Evolutionary conservation across 2,113 vertebrate genomes (phyloP).

Genomic region (Thunnus thynnus): DNA sequence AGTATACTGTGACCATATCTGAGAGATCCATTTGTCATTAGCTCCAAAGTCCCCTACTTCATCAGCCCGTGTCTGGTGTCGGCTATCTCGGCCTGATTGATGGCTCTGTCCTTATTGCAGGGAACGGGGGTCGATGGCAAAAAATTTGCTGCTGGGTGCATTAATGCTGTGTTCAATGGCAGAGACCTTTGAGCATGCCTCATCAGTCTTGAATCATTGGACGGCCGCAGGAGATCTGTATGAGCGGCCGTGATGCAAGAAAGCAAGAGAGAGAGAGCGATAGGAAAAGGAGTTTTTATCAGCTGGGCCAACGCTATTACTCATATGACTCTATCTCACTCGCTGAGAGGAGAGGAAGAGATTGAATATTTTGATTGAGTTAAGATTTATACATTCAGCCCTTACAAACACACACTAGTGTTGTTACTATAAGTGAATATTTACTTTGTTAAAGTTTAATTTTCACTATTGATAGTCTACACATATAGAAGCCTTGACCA

Average conservation of each 20-base stretch:
- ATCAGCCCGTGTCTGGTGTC: slow-evolving; percentile 77
- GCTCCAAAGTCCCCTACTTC: slow-evolving; percentile 78
- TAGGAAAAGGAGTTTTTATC: slow-evolving; percentile 61
- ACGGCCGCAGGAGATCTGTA: slow-evolving; percentile 68
- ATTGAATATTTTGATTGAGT: slow-evolving; percentile 43
- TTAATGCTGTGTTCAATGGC: slow-evolving; percentile 77
- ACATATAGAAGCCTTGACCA: background rate
- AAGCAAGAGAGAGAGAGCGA: slow-evolving; percentile 32
- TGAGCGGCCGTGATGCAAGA: slow-evolving; percentile 67
- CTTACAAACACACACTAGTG: background rate
- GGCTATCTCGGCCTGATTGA: slow-evolving; percentile 81
- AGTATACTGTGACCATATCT: slow-evolving; percentile 73
- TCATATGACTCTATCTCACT: slow-evolving; percentile 49
- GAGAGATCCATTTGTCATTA: slow-evolving; percentile 79
- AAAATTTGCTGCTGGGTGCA: slow-evolving; percentile 83
- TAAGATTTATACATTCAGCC: slow-evolving; percentile 11
- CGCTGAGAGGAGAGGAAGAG: slow-evolving; percentile 12
- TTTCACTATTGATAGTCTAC: slow-evolving; percentile 1
- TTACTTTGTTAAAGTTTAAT: slow-evolving; percentile 6
- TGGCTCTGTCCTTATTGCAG: slow-evolving; percentile 81
- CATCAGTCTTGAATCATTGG: slow-evolving; percentile 82
- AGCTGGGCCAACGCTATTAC: slow-evolving; percentile 60
- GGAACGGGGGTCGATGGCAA: slow-evolving; percentile 77
- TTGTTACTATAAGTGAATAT: no score
- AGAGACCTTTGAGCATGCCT: slow-evolving; percentile 80